Percentiles rank a stretch among this genome's conserved stretches.
phyloP scores from a whole-genome alignment of 2,888 invertebrate genomes.

The Microctonus brassicae region DNA sequence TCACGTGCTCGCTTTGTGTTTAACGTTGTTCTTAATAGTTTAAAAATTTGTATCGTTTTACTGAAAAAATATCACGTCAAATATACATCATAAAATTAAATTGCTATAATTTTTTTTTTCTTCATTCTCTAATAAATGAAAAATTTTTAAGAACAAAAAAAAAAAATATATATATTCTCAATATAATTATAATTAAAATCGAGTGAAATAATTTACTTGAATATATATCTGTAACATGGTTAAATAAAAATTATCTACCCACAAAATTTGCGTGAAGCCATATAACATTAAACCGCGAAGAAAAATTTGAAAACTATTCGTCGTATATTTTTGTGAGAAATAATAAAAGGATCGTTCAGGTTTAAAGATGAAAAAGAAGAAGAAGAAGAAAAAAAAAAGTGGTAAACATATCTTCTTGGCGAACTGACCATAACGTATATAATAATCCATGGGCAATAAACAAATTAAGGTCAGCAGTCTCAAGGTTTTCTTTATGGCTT shows the following conservation, averaged over 20 bases:
- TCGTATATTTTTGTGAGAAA: conserved; percentile 27
- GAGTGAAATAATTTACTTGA: too few species aligned
- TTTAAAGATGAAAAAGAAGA: background rate
- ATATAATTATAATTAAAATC: too few species aligned
- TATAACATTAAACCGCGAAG: conserved; percentile 42
- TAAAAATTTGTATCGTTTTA: too few species aligned
- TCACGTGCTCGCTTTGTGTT: conserved; percentile 43
- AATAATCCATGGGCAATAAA: conserved; percentile 56
- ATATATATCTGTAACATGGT: too few species aligned
- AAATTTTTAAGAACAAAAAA: too few species aligned
- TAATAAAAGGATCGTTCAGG: conserved; percentile 33
- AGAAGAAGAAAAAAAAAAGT: conserved; percentile 37
- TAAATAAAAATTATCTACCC: too few species aligned
- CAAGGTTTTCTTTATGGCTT: conserved; percentile 38
- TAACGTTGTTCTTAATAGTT: too few species aligned
- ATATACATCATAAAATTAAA: too few species aligned
- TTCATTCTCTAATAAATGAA: too few species aligned
- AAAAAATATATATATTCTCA: too few species aligned
- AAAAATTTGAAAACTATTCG: conserved; percentile 38
- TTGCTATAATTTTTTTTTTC: too few species aligned
- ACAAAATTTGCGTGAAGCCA: conserved; percentile 44
- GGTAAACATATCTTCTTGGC: conserved; percentile 32
- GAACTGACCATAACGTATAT: conserved; percentile 50
- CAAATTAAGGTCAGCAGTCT: conserved; percentile 54
- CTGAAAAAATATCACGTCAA: too few species aligned